Percentiles rank a stretch among this genome's conserved stretches.
phyloP scores from a whole-genome alignment of 2,888 invertebrate genomes.

The Phymatocera aterrima region DNA sequence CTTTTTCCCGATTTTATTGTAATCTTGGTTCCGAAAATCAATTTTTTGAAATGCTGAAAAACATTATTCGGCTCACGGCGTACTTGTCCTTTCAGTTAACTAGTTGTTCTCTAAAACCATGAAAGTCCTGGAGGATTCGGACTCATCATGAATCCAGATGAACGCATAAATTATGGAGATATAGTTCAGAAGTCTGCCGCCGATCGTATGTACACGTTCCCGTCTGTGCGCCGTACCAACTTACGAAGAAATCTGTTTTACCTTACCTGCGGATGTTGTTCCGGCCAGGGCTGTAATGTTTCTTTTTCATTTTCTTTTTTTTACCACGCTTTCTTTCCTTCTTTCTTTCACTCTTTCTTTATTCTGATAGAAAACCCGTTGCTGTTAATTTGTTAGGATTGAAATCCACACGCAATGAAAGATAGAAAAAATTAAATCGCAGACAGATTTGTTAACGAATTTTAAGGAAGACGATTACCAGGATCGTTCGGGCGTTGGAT shows the following conservation, averaged over 20 bases:
- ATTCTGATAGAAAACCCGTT: conserved; percentile 53
- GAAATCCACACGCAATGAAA: conserved; percentile 51
- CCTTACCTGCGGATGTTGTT: conserved; percentile 15
- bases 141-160: not conserved
- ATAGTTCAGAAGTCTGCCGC: not conserved
- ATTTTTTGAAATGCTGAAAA: not conserved
- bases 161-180: not conserved
- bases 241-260: conserved; percentile 3
- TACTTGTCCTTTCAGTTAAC: not conserved
- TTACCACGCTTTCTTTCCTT: not conserved
- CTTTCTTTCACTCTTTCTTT: conserved; percentile 41
- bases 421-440: conserved; percentile 3
- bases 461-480: not conserved
- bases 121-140: not conserved
- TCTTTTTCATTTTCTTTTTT: not conserved
- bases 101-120: not conserved
- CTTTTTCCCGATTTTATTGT: not conserved
- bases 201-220: not conserved
- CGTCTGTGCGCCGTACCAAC: not conserved
- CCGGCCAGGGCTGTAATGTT: not conserved
- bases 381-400: conserved; percentile 63
- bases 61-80: not conserved
- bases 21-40: not conserved
- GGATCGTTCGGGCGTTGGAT: not conserved
- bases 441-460: conserved; percentile 35